Percentiles rank a stretch among this genome's conserved stretches.
phyloP scores from a whole-genome alignment of 1,140 invertebrate genomes.

The Liolophura sinensis region DNA sequence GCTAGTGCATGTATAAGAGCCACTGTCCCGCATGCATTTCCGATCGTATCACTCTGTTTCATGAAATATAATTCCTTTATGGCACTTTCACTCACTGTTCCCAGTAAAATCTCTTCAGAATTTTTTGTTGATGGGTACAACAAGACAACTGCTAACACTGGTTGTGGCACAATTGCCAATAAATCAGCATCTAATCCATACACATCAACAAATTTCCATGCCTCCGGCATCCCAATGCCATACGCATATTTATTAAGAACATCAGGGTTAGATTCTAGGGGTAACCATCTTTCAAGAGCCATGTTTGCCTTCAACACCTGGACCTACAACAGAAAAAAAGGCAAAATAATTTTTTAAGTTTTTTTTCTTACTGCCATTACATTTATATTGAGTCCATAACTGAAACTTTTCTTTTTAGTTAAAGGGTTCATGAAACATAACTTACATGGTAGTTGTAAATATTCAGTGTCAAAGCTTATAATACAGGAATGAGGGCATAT shows the following conservation, averaged over 20 bases:
- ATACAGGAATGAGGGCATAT: too few relatives aligned
- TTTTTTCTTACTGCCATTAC: too few relatives aligned
- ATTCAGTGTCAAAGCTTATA: too few relatives aligned
- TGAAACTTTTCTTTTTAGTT: too few relatives aligned
- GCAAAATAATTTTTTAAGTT: too few relatives aligned
- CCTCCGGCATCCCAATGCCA: conserved; percentile 78
- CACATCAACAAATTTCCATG: conserved; percentile 86
- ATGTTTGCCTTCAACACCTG: too few relatives aligned
- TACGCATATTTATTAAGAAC: conserved; percentile 71
- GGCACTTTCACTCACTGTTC: conserved; percentile 52
- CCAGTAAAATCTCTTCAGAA: conserved; percentile 31
- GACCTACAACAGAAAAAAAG: too few relatives aligned
- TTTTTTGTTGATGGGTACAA: conserved; percentile 82
- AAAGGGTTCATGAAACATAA: too few relatives aligned
- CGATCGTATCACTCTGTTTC: conserved; percentile 78
- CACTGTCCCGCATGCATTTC: conserved; percentile 95
- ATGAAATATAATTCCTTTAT: conserved; percentile 80
- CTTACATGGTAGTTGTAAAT: too few relatives aligned
- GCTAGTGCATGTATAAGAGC: conserved; percentile 81
- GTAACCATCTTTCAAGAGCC: conserved; percentile 65
- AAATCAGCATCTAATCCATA: conserved; percentile 85
- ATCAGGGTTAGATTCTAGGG: conserved; percentile 91
- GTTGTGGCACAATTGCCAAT: conserved; percentile 80
- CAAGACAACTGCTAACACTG: conserved; percentile 81
- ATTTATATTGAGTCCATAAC: too few relatives aligned